Percentiles rank a stretch among this genome's conserved stretches.
phyloP scores from a whole-genome alignment of 2,797 vertebrate genomes.

The Micropoecilia bifurca region DNA sequence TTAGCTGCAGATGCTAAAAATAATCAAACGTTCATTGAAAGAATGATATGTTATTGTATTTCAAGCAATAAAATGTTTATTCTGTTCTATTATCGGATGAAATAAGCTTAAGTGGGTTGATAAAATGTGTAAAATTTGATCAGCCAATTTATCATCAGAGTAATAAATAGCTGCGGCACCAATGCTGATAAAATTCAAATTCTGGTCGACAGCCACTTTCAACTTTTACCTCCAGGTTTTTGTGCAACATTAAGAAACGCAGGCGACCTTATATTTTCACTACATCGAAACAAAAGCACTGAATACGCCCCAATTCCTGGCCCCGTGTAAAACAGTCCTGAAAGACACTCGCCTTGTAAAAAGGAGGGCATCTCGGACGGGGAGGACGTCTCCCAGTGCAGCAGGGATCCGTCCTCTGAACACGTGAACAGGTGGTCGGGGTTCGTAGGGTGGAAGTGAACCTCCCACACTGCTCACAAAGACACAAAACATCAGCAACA shows the following conservation, averaged over 20 bases:
- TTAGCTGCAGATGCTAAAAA: no score
- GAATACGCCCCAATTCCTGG: neutral
- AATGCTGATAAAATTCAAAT: neutral
- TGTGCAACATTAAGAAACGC: neutral
- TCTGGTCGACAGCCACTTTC: neutral
- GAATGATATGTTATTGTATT: no score
- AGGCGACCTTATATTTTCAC: neutral
- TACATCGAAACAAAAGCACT: neutral
- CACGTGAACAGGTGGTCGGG: conserved; percentile 97
- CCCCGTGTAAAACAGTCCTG: neutral
- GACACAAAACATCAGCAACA: neutral
- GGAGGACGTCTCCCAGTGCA: conserved; percentile 93
- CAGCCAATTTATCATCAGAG: no score
- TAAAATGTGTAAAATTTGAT: no score
- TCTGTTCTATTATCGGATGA: no score
- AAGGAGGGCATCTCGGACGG: conserved; percentile 88
- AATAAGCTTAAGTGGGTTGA: no score
- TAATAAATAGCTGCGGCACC: no score
- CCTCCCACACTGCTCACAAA: conserved; percentile 92
- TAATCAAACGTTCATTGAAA: no score
- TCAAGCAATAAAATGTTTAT: no score
- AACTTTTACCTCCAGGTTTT: neutral
- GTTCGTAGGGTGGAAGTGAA: conserved; percentile 95
- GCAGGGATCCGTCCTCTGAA: conserved; percentile 96
- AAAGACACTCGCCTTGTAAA: conserved; percentile 85